phyloP scores from a whole-genome alignment of 2,888 invertebrate species.

The Prionchulus punctatus region DNA sequence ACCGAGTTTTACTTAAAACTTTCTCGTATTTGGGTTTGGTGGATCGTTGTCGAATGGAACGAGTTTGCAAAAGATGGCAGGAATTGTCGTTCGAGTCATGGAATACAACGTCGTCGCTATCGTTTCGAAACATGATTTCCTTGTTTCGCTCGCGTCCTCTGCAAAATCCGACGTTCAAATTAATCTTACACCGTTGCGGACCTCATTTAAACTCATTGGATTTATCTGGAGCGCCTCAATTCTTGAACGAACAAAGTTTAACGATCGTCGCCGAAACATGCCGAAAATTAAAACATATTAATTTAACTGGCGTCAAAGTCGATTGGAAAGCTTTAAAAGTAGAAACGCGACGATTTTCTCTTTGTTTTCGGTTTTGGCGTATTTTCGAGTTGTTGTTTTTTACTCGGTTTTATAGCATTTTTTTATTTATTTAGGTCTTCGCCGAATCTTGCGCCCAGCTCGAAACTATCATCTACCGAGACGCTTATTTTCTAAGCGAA shows the following conservation, averaged over 20 bases:
- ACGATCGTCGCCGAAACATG: constrained; percentile 3
- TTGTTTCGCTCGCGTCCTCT: constrained; percentile 21
- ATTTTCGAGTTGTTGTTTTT: too few relatives aligned
- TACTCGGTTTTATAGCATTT: too few relatives aligned
- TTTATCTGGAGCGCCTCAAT: not conserved
- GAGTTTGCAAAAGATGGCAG: constrained; percentile 26
- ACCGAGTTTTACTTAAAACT: constrained; percentile 18
- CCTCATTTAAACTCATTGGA: constrained; percentile 5
- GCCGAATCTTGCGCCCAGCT: constrained; percentile 8
- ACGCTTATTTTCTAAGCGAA: constrained; percentile 1
- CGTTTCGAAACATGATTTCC: constrained; percentile 20
- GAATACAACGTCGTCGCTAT: constrained; percentile 11
- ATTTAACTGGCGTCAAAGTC: constrained; percentile 9
- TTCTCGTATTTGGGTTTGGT: constrained; percentile 20
- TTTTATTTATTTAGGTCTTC: not conserved
- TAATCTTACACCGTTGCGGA: constrained; percentile 16
- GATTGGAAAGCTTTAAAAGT: constrained; percentile 8
- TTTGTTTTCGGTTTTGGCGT: too few relatives aligned
- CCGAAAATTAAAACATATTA: constrained; percentile 1
- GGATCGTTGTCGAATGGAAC: constrained; percentile 26
- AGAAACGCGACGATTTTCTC: not conserved
- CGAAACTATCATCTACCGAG: not conserved
- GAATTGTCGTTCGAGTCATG: constrained; percentile 17
- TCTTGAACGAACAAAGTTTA: constrained; percentile 6
- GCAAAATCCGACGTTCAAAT: constrained; percentile 19